Evolutionary conservation across 2,888 invertebrate genomes (phyloP), one percentile per base, ranked within the genome.

Genomic region (Rhimphoctona megacephalus): DNA sequence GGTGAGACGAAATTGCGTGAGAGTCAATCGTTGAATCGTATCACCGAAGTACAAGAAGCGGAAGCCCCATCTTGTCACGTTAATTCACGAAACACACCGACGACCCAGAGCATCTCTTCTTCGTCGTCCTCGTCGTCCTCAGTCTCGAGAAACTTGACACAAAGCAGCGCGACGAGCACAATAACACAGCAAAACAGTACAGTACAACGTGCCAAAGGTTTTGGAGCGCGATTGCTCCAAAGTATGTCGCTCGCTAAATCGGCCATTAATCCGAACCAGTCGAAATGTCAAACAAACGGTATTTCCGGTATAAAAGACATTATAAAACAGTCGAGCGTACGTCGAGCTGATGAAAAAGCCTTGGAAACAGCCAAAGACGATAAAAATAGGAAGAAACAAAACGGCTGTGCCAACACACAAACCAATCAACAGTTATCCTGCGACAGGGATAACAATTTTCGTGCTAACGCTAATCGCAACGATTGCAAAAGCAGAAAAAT

Each of bases 11-110:
- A 96, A 88, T 94, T 98, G 81, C 95, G 98, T 14, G 98, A 98
- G 95, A 97, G 97, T 90, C 97, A 98, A 92, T 98, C 98, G 39
- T 95, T 98, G 86, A 98, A 98, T 94, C 96, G 98, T 88, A 98
- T 98, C 88, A 97, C 97, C 22, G 98, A 98, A 95, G 97, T 97
- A 89, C 97, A 97, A 94, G 97, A 97, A 93, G 97, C 96, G 80
- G 96, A 95, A 33, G 30, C 80, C 54, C 94, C 93, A 1, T 76
- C 90, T 11, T 91, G 90, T 87, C 91, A 92, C 83, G 90, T 87
- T 66, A 89, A 90, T 39, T 88, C 85, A 74, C 89, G 90, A 11
- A 88, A 77, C 33, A 64, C 57, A 6, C 77, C 77, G 4, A 67
- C 74, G 14, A 80, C 74, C 22, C 87, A 73, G 74, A 78, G 70